These are phyloP conservation scores for Salticus scenicus DNA, from an alignment of 2,888 invertebrate species.

Conservation along the genomic window DNA sequence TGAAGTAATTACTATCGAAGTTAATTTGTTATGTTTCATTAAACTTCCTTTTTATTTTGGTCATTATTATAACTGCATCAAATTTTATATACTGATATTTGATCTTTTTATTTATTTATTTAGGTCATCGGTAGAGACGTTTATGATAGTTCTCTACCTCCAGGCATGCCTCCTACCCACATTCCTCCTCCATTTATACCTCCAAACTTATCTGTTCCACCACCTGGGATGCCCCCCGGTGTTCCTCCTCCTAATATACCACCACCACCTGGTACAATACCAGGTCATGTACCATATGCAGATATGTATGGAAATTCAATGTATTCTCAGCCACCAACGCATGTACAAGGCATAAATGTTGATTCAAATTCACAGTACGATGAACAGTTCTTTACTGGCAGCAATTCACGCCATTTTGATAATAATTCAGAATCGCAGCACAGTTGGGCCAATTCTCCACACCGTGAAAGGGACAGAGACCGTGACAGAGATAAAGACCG, in stretches of 20 bases:
- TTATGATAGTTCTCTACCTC: slow-evolving; percentile 67
- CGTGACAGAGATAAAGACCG: slow-evolving; percentile 56
- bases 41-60: too few species aligned
- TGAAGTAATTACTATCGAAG: too few species aligned
- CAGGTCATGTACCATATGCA: slow-evolving; percentile 59
- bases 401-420: slow-evolving; percentile 34
- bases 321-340: slow-evolving; percentile 40
- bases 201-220: slow-evolving; percentile 59
- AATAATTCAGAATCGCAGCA: slow-evolving; percentile 68
- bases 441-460: slow-evolving; percentile 69
- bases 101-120: slow-evolving; percentile 7
- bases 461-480: slow-evolving; percentile 71
- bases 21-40: too few species aligned
- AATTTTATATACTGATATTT: too few species aligned
- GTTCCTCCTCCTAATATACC: slow-evolving; percentile 74
- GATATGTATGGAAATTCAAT: slow-evolving; percentile 58
- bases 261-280: slow-evolving; percentile 70
- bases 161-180: slow-evolving; percentile 64
- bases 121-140: slow-evolving; percentile 66
- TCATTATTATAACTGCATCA: too few species aligned
- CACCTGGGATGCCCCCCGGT: slow-evolving; percentile 71
- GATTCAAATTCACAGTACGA: slow-evolving; percentile 59
- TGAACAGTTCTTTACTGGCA: slow-evolving; percentile 62
- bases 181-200: slow-evolving; percentile 66
- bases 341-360: slow-evolving; percentile 26